Evolutionary conservation across 2,888 invertebrate genomes (phyloP).

Genomic region (Clanis bilineata): DNA sequence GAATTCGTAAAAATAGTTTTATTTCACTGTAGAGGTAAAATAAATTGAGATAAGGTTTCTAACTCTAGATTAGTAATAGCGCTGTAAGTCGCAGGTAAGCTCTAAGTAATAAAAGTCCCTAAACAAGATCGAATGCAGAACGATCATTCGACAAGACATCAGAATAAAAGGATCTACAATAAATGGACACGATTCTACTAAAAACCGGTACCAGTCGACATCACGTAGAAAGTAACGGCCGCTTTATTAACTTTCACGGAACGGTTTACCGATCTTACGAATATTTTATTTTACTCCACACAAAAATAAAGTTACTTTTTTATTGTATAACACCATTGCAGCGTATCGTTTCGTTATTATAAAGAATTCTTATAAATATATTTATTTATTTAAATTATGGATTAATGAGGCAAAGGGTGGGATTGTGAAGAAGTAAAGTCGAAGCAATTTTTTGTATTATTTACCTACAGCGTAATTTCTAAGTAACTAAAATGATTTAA

Average conservation of each 20-base stretch:
- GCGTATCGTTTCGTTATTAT: neutral
- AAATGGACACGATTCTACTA: slow-evolving; percentile 3
- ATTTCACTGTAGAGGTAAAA: no score
- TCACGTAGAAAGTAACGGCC: slow-evolving; percentile 12
- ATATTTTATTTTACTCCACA: neutral
- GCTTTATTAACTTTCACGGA: slow-evolving; percentile 16
- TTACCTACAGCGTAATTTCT: no score
- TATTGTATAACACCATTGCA: neutral
- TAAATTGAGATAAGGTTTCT: no score
- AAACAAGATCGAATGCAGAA: neutral
- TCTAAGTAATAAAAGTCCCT: neutral
- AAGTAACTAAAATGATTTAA: no score
- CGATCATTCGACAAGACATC: neutral
- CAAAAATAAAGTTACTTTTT: neutral
- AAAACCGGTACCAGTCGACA: slow-evolving; percentile 10
- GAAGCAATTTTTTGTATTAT: no score
- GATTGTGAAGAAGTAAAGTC: neutral
- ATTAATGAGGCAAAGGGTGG: neutral
- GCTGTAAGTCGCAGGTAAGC: no score
- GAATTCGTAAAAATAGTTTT: no score
- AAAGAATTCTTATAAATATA: neutral
- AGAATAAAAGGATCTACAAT: neutral
- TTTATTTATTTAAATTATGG: neutral
- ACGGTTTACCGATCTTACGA: slow-evolving; percentile 10
- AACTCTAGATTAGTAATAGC: no score